phyloP scores from a whole-genome alignment of 64 coral and sea anemone genomes.

The Dendrophyllia cribrosa region DNA sequence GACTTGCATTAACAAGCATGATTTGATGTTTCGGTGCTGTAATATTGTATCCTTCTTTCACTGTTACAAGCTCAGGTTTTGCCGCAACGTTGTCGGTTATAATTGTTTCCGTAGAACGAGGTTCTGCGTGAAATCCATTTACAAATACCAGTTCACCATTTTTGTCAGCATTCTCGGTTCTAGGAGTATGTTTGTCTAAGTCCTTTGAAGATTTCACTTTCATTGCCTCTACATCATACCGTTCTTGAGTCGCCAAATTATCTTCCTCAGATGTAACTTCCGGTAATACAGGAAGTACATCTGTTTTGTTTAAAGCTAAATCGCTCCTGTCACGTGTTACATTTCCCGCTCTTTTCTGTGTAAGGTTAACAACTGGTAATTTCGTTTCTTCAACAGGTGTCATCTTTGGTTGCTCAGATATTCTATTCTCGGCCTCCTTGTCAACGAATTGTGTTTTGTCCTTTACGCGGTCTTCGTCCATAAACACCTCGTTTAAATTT shows the following conservation, averaged over 20 bases:
- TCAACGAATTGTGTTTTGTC: background rate
- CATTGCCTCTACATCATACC: background rate
- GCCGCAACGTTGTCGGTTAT: too few relatives aligned
- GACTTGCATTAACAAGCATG: background rate
- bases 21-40: background rate
- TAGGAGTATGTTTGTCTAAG: background rate
- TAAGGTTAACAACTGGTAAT: background rate
- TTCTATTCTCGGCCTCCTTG: background rate
- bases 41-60: background rate
- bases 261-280: background rate
- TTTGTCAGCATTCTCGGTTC: background rate
- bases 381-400: background rate
- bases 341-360: background rate
- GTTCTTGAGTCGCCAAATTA: background rate
- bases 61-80: slow-evolving; percentile 19
- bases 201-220: background rate
- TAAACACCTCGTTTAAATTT: background rate
- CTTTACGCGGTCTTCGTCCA: too few relatives aligned
- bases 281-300: background rate
- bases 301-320: background rate
- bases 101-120: background rate
- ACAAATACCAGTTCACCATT: background rate
- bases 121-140: slow-evolving; percentile 14
- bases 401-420: background rate
- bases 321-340: background rate